Base-by-base conservation (phyloP, 2,797 vertebrate species). In the Salmo trutta region DNA sequence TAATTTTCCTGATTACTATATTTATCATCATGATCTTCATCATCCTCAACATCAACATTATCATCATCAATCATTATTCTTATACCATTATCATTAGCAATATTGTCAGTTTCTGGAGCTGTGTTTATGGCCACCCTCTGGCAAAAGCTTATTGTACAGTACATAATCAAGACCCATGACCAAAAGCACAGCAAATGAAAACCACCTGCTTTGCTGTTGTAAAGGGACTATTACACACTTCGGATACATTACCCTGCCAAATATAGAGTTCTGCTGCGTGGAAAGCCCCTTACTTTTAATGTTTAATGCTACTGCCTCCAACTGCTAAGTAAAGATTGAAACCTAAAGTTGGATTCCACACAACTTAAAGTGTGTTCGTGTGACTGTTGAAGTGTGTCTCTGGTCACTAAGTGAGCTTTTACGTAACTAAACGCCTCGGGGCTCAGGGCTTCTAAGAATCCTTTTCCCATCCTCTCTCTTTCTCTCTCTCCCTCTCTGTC, bases 381-480 rank as follows among this genome's bases (percentile, higher is more conserved):
- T 75, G 6, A 65, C 5, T 16, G 17, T 21, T 17, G 16, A 36
- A 29, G 56, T 64, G 73, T 64, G 53, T 71, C 36, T 24, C 10
- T 47, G 62, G 62, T 73, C 52, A 59, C n/a, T 64, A 14, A 24
- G 62, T 59, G 56, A 59, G 56, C 56, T 59, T 59, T 59, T 59
- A 59, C n/a, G 6, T 19, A 59, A 59, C 56, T 59, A 59, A 59
- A 59, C 56, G n/a, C 17, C 19, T 19, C 17, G 7, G 54, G 54
- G 5, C 7, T 19, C 19, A 59, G 19, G 19, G 54, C 17, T 17
- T 19, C 54, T 54, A 54, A 59, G 54, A 59, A n/a, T 59, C 54
- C 54, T 59, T 59, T 17, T n/a, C 54, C 54, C 54, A 6, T 19
- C 19, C 41, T 14, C 41, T 47, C 41, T 47, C 41, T 47, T 12